Conservation (phyloP, 2,797 vertebrate species). For the Rhinophrynus dorsalis region DNA sequence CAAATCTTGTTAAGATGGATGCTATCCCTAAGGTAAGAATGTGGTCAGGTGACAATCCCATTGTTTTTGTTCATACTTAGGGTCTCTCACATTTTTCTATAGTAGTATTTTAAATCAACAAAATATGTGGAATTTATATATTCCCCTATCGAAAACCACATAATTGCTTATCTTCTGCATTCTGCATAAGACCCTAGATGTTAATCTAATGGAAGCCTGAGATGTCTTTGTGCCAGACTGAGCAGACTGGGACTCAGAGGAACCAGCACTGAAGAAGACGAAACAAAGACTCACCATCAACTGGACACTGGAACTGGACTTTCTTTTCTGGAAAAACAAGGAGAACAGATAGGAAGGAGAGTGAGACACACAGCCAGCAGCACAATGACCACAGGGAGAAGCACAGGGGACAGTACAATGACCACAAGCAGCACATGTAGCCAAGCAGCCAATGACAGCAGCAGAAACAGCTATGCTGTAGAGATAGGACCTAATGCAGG, state of each 20-base stretch:
- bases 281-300: constrained; percentile 86
- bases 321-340: constrained; percentile 93
- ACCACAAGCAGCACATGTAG: constrained; percentile 14
- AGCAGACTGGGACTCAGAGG: constrained; percentile 64
- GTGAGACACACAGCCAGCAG: constrained; percentile 73
- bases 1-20: no score
- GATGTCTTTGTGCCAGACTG: constrained; percentile 21
- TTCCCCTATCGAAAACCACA: no score
- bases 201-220: no score
- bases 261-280: constrained; percentile 72
- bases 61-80: no score
- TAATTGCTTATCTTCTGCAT: no score
- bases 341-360: constrained; percentile 86
- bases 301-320: constrained; percentile 91
- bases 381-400: constrained; percentile 51
- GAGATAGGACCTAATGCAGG: no score
- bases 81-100: no score
- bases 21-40: no score
- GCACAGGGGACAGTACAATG: constrained; percentile 53
- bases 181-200: no score
- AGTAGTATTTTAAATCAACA: no score
- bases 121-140: no score
- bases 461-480: background rate
- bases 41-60: no score
- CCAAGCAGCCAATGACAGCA: background rate